Evolutionary conservation across 1,140 invertebrate species (phyloP), one percentile per base, ranked within the genome.

Genomic region (Scaptomyza graminum): DNA sequence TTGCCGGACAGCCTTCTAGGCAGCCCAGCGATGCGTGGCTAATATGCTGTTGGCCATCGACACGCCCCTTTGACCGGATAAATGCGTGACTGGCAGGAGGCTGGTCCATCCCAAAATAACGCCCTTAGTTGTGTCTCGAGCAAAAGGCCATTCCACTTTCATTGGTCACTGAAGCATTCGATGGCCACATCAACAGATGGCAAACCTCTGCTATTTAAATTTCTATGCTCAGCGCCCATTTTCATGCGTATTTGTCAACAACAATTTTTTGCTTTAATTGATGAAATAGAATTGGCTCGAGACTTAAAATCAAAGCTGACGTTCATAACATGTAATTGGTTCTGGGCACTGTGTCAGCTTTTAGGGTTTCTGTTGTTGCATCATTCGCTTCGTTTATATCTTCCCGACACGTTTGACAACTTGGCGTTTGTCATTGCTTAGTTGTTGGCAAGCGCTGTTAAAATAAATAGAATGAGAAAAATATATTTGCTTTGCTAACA

Each of bases 101-200:
- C 59, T 62, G 44, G 57, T 5, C 49, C 47, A n/a, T 51, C 28
- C 41, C 46, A 9, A 34, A 34, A 34, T 25, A 34, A 34, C n/a
- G 49, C 15, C 46, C 61, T 50, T 44, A 15, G 28, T 25, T 47
- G 8, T 43, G 7, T 37, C 15, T 9, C 7, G 31, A 34, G 8
- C 31, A 34, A 9, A 34, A 16, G 39, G 73, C 61, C 18, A 50
- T 55, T 59, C 67, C 74, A 74, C 76, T 75, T 59, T 79, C 46
- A 5, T n/a, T 81, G 78, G 34, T 68, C 78, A 81, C 43, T 83
- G 79, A 82, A 83, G 72, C 80, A 70, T 84, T 84, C 63, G 66
- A 74, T 43, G 68, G 64, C 59, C 66, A 79, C 76, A 87, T 87
- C 82, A 87, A 87, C 83, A 88, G 82, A 83, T 88, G 83, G 75